Base-by-base conservation (phyloP, 2,888 invertebrate genomes). In the Zaprionus obscuricornis region DNA sequence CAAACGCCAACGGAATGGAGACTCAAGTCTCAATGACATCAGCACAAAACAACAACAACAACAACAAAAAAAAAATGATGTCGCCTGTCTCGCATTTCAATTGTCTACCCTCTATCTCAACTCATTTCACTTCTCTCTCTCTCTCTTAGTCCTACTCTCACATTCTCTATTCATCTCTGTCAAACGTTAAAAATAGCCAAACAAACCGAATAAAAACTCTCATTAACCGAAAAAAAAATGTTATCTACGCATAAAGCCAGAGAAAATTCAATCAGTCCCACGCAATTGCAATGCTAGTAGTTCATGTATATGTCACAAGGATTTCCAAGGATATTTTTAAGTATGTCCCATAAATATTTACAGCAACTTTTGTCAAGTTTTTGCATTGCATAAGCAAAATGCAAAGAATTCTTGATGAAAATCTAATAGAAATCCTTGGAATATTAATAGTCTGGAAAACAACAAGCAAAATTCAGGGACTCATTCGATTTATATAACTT, bases 141-240 rank as follows among this genome's bases (percentile, higher is more conserved):
- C 24, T n/a, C 40, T 40, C 18, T 18, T 3, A 17, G 10, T 10
- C 6, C 4, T 39, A 6, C 24, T 8, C 24, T 6, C n/a, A 4
- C 4, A 29, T n/a, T 4, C 29, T n/a, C n/a, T n/a, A n/a, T n/a
- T n/a, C n/a, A n/a, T n/a, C n/a, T n/a, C n/a, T n/a, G n/a, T 43
- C 18, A 18, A 6, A 17, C 34, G 37, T 37, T 55, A 49, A 43
- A 55, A 55, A 55, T 55, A 60, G 36, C 46, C n/a, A 22, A 36
- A 45, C 42, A 43, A 29, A 18, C 20, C 7, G 20, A 36, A 39
- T 43, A 27, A 49, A n/a, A 63, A 34, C 74, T 63, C 66, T 59
- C 74, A 74, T 70, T 70, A 62, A 56, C 55, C 54, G 33, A 66
- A 62, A 54, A 51, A 42, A 50, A 66, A 52, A 17, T 20, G 37